phyloP scores from a whole-genome alignment of 30 jellyfish, hydroid and myxozoan species.

The Cassiopea andromeda region DNA sequence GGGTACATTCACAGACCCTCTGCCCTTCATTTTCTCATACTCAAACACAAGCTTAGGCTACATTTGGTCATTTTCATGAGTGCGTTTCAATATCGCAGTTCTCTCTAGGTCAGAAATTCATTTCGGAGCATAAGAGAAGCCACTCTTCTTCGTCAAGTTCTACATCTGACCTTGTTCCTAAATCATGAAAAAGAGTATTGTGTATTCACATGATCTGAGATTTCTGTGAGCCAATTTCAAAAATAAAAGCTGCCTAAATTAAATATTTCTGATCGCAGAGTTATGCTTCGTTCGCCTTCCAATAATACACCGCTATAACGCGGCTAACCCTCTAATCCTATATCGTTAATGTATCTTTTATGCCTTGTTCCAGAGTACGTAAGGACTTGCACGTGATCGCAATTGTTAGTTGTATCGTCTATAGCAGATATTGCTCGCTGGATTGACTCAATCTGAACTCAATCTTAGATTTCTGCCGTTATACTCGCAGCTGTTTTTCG shows the following conservation, averaged over 20 bases:
- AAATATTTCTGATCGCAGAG: neutral
- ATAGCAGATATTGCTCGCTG: neutral
- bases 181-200: neutral
- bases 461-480: neutral
- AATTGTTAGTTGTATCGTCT: too few species aligned
- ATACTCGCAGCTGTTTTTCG: neutral
- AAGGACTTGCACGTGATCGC: neutral
- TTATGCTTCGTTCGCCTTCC: conserved; percentile 3
- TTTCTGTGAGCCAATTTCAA: conserved; percentile 17
- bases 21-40: too few species aligned
- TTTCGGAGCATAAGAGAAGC: neutral
- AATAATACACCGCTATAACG: neutral
- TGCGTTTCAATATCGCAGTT: too few species aligned
- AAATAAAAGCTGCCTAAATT: conserved; percentile 7
- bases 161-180: neutral
- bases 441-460: neutral
- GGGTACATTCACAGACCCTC: too few species aligned
- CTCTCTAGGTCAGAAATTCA: neutral
- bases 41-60: too few species aligned
- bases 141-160: neutral
- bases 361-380: neutral
- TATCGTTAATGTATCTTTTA: neutral
- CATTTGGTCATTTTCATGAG: too few species aligned
- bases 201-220: neutral
- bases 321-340: conserved; percentile 30